Base-by-base conservation (phyloP, 2,797 vertebrate genomes). In the Gambusia yucatana region DNA sequence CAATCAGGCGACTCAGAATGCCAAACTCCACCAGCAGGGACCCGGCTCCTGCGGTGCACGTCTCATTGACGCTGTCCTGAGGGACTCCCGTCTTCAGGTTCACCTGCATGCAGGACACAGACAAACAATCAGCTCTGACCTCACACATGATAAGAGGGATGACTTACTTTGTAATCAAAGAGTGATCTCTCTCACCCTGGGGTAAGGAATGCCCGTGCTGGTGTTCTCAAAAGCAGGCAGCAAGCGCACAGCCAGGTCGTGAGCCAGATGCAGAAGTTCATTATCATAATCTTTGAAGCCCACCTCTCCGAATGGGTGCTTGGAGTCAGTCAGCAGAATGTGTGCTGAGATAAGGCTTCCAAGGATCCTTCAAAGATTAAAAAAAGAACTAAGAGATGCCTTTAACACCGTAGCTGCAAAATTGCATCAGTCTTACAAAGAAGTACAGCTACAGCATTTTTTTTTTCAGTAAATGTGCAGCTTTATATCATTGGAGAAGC, bases 211-310 rank as follows among this genome's bases (percentile, higher is more conserved):
- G 46, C 98, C 98, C 0, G 98, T 99, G 92, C 95, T 97, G 85
- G 98, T 99, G 96, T 99, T 99, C 90, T 99, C 98, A 71, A 99
- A 99, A 81, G 98, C 98, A 0, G 98, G 98, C 2, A 99, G 96
- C 16, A 99, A 94, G 73, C 98, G 96, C 71, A 99, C 97, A 0
- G 98, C 98, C 78, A 99, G 89, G 93, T 99, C 98, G 5, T 96
- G 98, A 22, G 98, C 98, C 96, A 99, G 92, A 76, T 99, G 97
- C 82, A 99, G 82, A 76, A 99, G 94, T 69, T 99, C 98, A 4
- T 99, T 95, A 82, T 99, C 97, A 0, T 99, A 99, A 81, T 95
- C 97, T 83, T 97, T 95, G 11, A 98, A 94, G 47, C 87, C 95
- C 93, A 99, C 96, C 47, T 98, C 94, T 7, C 98, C 98, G 83